Evolutionary conservation across 2,113 vertebrate species (phyloP).

Genomic region (Hystrix cristata): DNA sequence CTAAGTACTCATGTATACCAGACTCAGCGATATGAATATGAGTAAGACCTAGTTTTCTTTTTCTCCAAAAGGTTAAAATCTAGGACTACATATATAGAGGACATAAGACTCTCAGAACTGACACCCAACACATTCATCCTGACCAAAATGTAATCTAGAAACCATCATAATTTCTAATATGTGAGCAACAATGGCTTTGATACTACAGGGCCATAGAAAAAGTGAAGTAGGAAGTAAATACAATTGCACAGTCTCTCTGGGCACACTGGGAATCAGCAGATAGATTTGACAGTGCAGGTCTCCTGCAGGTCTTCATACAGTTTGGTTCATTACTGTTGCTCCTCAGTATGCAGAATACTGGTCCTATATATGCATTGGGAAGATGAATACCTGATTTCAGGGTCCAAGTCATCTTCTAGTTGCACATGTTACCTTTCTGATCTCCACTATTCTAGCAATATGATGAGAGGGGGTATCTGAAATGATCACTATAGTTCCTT

Average conservation of each 20-base stretch:
- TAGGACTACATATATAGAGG: not conserved
- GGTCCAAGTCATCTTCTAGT: not conserved
- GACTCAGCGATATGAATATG: not conserved
- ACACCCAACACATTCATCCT: not conserved
- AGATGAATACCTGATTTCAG: not conserved
- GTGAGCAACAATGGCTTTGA: not conserved
- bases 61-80: not conserved
- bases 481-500: not conserved
- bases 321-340: not conserved
- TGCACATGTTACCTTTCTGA: not conserved
- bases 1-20: not conserved
- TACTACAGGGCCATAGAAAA: not conserved
- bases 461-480: not conserved
- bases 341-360: not conserved
- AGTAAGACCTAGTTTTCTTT: not conserved
- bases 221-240: not conserved
- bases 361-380: not conserved
- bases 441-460: not conserved
- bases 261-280: not conserved
- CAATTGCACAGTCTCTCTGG: not conserved
- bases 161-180: not conserved
- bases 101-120: not conserved
- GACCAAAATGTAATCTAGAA: slow-evolving; percentile 18
- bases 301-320: not conserved
- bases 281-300: not conserved